Base-by-base conservation (phyloP, 2,888 invertebrate genomes). In the Agriotes lineatus region DNA sequence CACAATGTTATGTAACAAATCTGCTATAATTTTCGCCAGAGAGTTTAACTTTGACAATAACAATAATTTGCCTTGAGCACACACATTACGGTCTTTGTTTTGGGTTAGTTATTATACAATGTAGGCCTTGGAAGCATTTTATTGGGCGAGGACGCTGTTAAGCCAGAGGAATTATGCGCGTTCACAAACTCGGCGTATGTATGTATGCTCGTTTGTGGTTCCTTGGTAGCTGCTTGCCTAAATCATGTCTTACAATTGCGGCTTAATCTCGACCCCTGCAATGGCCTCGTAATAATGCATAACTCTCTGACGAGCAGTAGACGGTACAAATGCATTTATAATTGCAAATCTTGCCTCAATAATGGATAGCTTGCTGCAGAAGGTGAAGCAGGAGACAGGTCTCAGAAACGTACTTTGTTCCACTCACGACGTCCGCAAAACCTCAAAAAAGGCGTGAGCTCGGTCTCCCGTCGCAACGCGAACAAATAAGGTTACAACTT, bases 151-250 rank as follows among this genome's bases (percentile, higher is more conserved):
- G 70, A 57, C 67, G 61, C 67, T 69, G 70, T 74, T 76, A 75
- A 77, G 75, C 73, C 71, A 70, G 68, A 67, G 71, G 74, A 74
- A 76, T 77, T 77, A 76, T 74, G 74, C 73, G 63, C 73, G 73
- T 74, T 74, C 75, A 74, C 75, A 76, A 74, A 58, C 66, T 60
- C 67, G n/a, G 33, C 67, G 66, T 68, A 63, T 72, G n/a, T 44
- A 10, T 44, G 61, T 73, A 58, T 74, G 72, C 72, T 74, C 74
- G 72, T 75, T 76, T 76, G 74, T 71, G 76, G 69, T 69, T 69
- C 54, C 59, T 60, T 69, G 30, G 42, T 54, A 20, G 60, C 54
- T 25, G 59, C 59, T 56, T 61, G 45, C 60, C 60, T 64, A 69
- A 69, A 69, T 69, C 64, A 64, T 64, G 69, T 61, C 69, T 68